Conservation (phyloP, 2,888 invertebrate genomes). For the Eristalis arbustorum region DNA sequence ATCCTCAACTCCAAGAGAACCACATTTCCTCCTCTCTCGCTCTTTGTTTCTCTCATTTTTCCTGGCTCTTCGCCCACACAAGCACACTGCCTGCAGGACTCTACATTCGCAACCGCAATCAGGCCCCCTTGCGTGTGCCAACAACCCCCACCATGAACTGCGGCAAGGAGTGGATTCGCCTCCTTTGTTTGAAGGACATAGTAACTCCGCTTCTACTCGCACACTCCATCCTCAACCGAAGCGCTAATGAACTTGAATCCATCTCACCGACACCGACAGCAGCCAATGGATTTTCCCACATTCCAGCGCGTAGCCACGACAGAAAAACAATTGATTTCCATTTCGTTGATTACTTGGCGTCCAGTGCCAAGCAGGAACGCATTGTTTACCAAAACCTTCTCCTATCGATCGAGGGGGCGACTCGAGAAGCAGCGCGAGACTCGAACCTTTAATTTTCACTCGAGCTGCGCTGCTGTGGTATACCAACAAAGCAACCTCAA, state of each 20-base stretch:
- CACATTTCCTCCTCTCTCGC: neutral
- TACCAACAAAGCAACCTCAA: neutral
- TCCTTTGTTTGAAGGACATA: neutral
- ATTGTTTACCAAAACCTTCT: conserved; percentile 32
- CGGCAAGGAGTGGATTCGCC: neutral
- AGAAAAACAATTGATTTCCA: neutral
- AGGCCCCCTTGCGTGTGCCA: neutral
- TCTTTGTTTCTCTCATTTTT: neutral
- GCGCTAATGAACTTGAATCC: conserved; percentile 7
- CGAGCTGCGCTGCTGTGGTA: neutral
- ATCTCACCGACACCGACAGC: neutral
- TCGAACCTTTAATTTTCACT: conserved; percentile 15
- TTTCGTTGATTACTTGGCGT: conserved; percentile 6
- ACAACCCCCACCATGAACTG: neutral
- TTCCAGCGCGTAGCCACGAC: neutral
- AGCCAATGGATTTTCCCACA: neutral
- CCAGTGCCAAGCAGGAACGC: neutral
- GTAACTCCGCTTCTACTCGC: neutral
- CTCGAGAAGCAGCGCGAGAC: conserved; percentile 2
- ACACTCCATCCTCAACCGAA: neutral
- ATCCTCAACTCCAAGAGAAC: conserved; percentile 1
- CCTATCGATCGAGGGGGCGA: conserved; percentile 7
- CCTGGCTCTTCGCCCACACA: neutral
- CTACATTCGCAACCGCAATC: neutral
- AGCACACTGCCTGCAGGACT: neutral